Base-by-base conservation (phyloP, 2,888 invertebrate species). In the Bombyx huttoni region DNA sequence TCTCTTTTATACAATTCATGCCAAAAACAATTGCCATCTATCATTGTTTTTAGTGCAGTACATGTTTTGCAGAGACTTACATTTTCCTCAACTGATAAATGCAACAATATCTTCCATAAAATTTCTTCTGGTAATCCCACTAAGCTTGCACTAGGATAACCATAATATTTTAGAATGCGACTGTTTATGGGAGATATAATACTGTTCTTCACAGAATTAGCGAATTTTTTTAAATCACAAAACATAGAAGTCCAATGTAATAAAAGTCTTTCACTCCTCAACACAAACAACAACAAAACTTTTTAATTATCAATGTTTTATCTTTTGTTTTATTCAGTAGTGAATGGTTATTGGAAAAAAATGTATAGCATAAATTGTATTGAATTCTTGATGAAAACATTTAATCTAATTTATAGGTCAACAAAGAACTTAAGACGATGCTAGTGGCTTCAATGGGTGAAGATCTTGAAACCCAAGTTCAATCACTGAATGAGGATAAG, bases 361-460 rank as follows among this genome's bases (percentile, higher is more conserved):
- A 24, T 24, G 24, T 24, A 2, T 3, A 5, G 24, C 24, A 24
- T 5, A 24, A 24, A 24, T 24, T 24, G 0, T 24, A 24, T n/a
- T 24, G 24, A 3, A 24, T 24, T 24, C 24, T 24, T 24, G 2
- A 24, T 24, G 24, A 24, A 0, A 40, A 10, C 7, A 40, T 1
- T 8, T 40, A 40, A 40, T 6, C 7, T 24, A 0, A 24, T 6
- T 40, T 40, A 1, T 58, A 95, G 93, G 95, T 98, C 0, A 98
- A 98, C 79, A 92, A 94, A 52, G 98, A 98, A 80, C 85, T 98
- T 52, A 98, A 98, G 77, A 96, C 95, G 67, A 90, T 98, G 76
- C 79, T 98, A 53, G 97, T 98, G 7, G 98, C 98, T 8, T 97
- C 98, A 12, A 95, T 98, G 63, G 98, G 98, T 8, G 98, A 98